Conservation (phyloP, 1,140 invertebrate genomes). For the Sweltsa coloradensis region DNA sequence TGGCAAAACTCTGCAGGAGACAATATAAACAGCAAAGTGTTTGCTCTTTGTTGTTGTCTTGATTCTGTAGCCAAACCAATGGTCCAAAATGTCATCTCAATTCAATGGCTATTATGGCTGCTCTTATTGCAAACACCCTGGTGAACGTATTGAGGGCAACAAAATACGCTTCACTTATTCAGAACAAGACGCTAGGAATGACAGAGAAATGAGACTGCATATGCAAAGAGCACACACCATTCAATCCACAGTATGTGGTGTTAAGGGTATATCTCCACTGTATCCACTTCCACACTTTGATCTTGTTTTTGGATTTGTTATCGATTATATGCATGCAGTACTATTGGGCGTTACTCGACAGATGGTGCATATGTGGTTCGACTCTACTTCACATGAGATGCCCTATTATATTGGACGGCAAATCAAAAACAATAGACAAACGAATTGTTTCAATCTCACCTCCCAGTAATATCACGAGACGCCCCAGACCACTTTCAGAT, state of each 20-base stretch:
- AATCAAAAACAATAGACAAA: not conserved
- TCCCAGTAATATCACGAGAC: not conserved
- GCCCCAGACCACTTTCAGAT: not conserved
- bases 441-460: not conserved
- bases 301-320: not conserved
- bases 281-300: not conserved
- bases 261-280: not conserved
- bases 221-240: not conserved
- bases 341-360: not conserved
- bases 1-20: not conserved
- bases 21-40: not conserved
- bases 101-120: constrained; percentile 8
- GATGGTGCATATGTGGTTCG: not conserved
- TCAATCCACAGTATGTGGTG: not conserved
- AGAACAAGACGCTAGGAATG: not conserved
- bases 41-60: not conserved
- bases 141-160: not conserved
- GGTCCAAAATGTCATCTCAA: constrained; percentile 4
- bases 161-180: not conserved
- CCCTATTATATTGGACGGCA: not conserved
- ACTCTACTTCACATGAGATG: not conserved
- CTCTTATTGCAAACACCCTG: not conserved
- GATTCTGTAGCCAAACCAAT: constrained; percentile 6
- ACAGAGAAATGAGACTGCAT: not conserved
- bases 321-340: not conserved